Percentiles rank a stretch among this genome's conserved stretches.
phyloP scores from a whole-genome alignment of 2,888 invertebrate genomes.

The Adela reaumurella region DNA sequence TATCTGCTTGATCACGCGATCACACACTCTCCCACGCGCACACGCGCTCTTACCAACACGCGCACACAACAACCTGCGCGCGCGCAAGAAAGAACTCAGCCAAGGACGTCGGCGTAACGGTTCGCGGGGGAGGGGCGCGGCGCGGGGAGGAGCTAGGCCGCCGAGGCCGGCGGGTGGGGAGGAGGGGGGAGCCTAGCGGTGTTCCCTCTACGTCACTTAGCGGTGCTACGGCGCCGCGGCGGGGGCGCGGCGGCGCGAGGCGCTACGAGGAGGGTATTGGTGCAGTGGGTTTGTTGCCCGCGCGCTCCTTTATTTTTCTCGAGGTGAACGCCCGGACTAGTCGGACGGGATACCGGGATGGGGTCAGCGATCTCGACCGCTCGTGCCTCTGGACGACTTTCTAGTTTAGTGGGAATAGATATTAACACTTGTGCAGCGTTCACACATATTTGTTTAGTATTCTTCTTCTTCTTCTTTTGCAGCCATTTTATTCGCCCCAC shows the following conservation, averaged over 20 bases:
- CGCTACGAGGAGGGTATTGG: not conserved
- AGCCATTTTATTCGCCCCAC: no score
- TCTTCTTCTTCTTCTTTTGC: no score
- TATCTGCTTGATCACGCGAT: slow-evolving; percentile 11
- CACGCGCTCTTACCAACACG: slow-evolving; percentile 5
- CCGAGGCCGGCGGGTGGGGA: slow-evolving; percentile 9
- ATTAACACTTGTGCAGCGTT: no score
- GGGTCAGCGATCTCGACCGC: not conserved
- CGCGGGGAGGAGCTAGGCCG: slow-evolving; percentile 1
- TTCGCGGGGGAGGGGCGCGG: slow-evolving; percentile 19
- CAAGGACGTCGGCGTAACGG: slow-evolving; percentile 55
- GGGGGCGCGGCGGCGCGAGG: not conserved
- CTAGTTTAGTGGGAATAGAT: no score
- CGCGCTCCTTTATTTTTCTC: not conserved
- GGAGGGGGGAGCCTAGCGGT: slow-evolving; percentile 28
- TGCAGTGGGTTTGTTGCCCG: not conserved
- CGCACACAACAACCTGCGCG: slow-evolving; percentile 36
- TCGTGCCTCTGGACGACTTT: no score
- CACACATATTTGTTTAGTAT: no score
- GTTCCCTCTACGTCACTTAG: not conserved
- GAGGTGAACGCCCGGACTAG: not conserved
- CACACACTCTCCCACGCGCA: slow-evolving; percentile 15
- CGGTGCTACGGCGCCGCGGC: not conserved
- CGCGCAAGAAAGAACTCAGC: slow-evolving; percentile 51
- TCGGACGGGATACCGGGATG: not conserved